phyloP scores from a whole-genome alignment of 2,797 vertebrate genomes.

The Notamacropus eugenii region DNA sequence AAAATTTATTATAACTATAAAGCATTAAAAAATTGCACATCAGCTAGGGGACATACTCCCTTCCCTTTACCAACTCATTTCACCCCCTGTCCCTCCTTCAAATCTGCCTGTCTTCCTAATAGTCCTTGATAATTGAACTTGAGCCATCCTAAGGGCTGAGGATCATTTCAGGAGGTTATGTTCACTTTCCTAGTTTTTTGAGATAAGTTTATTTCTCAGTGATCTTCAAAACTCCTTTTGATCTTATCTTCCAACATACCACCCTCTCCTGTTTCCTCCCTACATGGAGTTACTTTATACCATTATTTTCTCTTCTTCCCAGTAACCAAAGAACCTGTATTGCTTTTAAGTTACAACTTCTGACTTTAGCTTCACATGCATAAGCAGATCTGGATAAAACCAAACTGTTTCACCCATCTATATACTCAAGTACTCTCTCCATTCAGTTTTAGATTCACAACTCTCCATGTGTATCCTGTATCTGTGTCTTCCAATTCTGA shows the following conservation, averaged over 20 bases:
- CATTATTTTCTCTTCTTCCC: not conserved
- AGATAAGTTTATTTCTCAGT: not conserved
- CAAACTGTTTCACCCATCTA: not conserved
- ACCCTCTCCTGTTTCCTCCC: not conserved
- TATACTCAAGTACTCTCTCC: not conserved
- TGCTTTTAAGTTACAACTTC: not conserved
- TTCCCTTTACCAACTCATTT: constrained; percentile 50
- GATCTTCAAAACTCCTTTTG: not conserved
- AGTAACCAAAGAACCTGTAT: not conserved
- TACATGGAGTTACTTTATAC: not conserved
- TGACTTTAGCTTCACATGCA: not conserved
- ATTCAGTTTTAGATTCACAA: not conserved
- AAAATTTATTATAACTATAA: constrained; percentile 60
- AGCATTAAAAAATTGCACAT: constrained; percentile 50
- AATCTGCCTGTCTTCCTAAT: constrained; percentile 44
- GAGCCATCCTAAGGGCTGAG: constrained; percentile 19
- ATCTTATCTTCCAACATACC: not conserved
- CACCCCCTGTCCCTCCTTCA: constrained; percentile 29
- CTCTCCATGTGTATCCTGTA: not conserved
- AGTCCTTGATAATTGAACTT: constrained; percentile 45
- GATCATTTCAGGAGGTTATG: constrained; percentile 41
- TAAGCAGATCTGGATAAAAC: not conserved
- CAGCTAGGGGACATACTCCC: constrained; percentile 2
- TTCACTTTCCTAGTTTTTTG: constrained; percentile 47
- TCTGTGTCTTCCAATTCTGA: not conserved